A percentile compares a stretch with the other conserved stretches of the same genome.
These are phyloP conservation scores for Ommatoiulus sabulosus DNA, from an alignment of 2,888 invertebrate species.

Conservation along the genomic window DNA sequence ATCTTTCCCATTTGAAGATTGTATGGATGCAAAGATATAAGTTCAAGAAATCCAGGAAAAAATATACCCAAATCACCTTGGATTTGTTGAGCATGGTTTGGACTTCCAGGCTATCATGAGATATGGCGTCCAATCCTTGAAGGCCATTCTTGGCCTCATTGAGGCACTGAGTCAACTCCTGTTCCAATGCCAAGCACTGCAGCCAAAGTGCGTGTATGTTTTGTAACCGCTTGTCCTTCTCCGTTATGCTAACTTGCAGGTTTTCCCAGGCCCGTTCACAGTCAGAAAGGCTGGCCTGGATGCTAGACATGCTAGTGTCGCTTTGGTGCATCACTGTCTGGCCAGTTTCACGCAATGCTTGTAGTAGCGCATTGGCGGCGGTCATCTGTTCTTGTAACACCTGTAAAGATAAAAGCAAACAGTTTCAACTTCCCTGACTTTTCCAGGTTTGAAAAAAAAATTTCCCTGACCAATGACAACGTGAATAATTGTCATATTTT, in stretches of 20 bases:
- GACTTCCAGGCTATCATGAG: constrained; percentile 60
- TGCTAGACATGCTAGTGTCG: constrained; percentile 80
- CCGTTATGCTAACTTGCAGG: constrained; percentile 79
- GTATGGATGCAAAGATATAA: no score
- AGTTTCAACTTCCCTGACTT: no score
- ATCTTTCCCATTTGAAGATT: no score
- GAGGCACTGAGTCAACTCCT: constrained; percentile 78
- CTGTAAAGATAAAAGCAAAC: constrained; percentile 60
- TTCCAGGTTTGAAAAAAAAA: no score
- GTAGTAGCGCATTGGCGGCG: constrained; percentile 70
- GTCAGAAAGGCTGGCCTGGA: constrained; percentile 82
- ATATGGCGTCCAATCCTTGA: constrained; percentile 48
- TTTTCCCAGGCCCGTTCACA: constrained; percentile 86
- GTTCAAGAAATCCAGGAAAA: background rate
- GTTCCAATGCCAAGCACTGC: constrained; percentile 79
- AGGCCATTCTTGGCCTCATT: constrained; percentile 75
- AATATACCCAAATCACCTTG: constrained; percentile 59
- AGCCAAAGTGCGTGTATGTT: constrained; percentile 80
- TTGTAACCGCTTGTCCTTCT: constrained; percentile 80
- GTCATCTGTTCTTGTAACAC: constrained; percentile 65
- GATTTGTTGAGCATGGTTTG: constrained; percentile 60
- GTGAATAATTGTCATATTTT: no score
- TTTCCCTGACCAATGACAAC: no score
- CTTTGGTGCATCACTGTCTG: constrained; percentile 84
- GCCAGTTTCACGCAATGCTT: constrained; percentile 83